phyloP scores from a whole-genome alignment of 2,113 vertebrate genomes.

The Sinocyclocheilus anshuiensis region DNA sequence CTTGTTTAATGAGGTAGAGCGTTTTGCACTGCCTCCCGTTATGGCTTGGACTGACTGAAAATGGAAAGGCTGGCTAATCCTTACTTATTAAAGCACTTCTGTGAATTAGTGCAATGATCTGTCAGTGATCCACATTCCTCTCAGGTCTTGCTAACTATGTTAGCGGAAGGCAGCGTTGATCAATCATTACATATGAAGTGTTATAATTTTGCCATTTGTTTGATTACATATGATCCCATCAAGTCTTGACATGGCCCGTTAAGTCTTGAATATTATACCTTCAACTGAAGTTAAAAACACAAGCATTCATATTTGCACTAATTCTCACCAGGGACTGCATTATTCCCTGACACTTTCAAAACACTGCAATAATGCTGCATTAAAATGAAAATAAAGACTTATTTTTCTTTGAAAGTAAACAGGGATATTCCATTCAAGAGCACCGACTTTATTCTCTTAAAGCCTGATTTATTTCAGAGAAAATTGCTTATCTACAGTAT shows the following conservation, averaged over 20 bases:
- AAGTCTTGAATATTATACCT: slow-evolving; percentile 1
- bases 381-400: neutral
- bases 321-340: neutral
- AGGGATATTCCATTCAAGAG: neutral
- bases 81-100: slow-evolving; percentile 51
- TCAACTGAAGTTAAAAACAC: neutral
- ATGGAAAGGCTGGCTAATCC: slow-evolving; percentile 43
- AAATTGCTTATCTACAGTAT: neutral
- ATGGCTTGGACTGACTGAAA: slow-evolving; percentile 47
- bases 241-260: neutral
- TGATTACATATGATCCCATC: slow-evolving; percentile 42
- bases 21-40: slow-evolving; percentile 26
- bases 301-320: neutral
- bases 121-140: slow-evolving; percentile 5
- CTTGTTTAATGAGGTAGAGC: slow-evolving; percentile 42
- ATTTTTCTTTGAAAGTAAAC: neutral
- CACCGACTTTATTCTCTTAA: neutral
- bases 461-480: neutral
- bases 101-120: slow-evolving; percentile 70
- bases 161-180: slow-evolving; percentile 18
- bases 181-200: slow-evolving; percentile 41
- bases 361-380: neutral
- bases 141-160: slow-evolving; percentile 30
- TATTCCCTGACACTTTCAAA: neutral
- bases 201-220: slow-evolving; percentile 23